Percentiles rank a stretch among this genome's conserved stretches.
phyloP scores from a whole-genome alignment of 1,140 invertebrate genomes.

The Psix sp. region DNA sequence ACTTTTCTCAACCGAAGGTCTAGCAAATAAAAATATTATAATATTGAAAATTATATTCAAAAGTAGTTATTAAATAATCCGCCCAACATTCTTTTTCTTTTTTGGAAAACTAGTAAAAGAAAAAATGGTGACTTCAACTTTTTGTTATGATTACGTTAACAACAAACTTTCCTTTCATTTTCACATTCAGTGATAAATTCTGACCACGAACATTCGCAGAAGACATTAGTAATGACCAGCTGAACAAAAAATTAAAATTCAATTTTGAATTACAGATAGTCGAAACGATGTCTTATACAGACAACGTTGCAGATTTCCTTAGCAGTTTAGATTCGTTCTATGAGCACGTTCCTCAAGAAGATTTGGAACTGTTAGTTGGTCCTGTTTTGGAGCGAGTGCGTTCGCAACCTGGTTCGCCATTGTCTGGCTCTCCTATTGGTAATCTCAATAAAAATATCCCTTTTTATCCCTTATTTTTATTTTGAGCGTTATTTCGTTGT shows the following conservation, averaged over 20 bases:
- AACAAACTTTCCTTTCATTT: slow-evolving; percentile 4
- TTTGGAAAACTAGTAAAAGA: too few species aligned
- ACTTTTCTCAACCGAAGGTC: too few species aligned
- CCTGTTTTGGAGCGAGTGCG: slow-evolving; percentile 83
- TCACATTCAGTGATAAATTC: neutral
- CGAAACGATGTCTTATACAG: slow-evolving; percentile 90
- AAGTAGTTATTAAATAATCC: too few species aligned
- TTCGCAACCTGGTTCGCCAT: slow-evolving; percentile 82
- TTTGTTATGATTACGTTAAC: too few species aligned
- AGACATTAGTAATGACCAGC: too few species aligned
- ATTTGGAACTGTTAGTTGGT: slow-evolving; percentile 85
- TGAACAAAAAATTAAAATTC: too few species aligned
- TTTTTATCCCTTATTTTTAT: neutral
- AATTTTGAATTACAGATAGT: slow-evolving; percentile 80
- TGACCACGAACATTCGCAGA: too few species aligned
- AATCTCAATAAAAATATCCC: slow-evolving; percentile 43
- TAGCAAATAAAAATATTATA: too few species aligned
- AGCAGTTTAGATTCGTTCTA: slow-evolving; percentile 79
- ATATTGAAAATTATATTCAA: too few species aligned
- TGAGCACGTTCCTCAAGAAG: slow-evolving; percentile 79
- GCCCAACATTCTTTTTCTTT: too few species aligned
- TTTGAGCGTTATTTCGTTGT: too few species aligned
- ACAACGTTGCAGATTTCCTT: slow-evolving; percentile 87
- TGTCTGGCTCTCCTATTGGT: slow-evolving; percentile 77
- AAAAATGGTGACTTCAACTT: too few species aligned